Percentiles rank a stretch among this genome's conserved stretches.
These are phyloP conservation scores for Atherix ibis DNA, from an alignment of 2,888 invertebrate genomes.

Conservation along the genomic window DNA sequence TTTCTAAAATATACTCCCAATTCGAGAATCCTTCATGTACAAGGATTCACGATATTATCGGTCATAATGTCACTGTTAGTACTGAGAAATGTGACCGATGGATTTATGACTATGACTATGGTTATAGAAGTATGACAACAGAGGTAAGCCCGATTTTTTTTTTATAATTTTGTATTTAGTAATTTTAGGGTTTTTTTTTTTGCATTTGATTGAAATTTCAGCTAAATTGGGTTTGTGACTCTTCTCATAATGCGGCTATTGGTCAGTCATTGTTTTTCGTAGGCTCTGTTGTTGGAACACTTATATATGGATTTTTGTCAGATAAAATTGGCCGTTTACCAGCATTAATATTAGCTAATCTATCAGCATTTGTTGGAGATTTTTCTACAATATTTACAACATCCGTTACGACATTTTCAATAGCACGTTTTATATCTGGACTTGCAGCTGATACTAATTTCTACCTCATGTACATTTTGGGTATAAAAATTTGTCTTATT, in stretches of 20 bases:
- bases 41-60: constrained; percentile 22
- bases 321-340: constrained; percentile 42
- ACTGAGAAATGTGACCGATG: constrained; percentile 34
- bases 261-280: constrained; percentile 46
- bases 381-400: constrained; percentile 36
- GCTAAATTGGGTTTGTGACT: constrained; percentile 43
- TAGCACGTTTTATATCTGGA: constrained; percentile 42
- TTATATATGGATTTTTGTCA: constrained; percentile 40
- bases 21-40: constrained; percentile 28
- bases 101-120: constrained; percentile 41
- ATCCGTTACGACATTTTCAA: constrained; percentile 34
- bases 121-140: constrained; percentile 42
- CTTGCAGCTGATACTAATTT: constrained; percentile 43
- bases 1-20: constrained; percentile 25
- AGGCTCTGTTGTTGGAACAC: constrained; percentile 42
- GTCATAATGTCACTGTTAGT: constrained; percentile 23
- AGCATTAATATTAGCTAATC: constrained; percentile 38
- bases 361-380: constrained; percentile 39
- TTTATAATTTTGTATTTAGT: background rate
- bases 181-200: background rate
- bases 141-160: constrained; percentile 42
- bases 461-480: constrained; percentile 45
- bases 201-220: constrained; percentile 9
- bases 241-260: constrained; percentile 41
- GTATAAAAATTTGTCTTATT: constrained; percentile 26